Evolutionary conservation across 2,113 vertebrate species (phyloP), one percentile per base, ranked within the genome.

Genomic region (Poeciliopsis prolifica): DNA sequence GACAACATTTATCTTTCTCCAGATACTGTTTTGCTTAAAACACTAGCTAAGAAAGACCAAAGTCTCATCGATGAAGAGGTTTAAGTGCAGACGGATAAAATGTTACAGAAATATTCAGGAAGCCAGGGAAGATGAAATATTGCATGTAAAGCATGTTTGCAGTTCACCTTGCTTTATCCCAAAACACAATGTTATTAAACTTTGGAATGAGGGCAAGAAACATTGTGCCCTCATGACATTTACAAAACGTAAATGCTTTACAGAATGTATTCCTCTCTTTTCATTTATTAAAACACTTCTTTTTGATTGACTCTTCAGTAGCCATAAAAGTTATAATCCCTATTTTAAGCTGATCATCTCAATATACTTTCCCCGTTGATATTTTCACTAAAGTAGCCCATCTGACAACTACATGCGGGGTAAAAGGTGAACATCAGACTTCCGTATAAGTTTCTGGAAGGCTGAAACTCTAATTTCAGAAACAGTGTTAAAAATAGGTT

Each of bases 361-460:
- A 64, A 73, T 70, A 63, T 77, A 77, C 71, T 2, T 22, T 48
- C 44, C 85, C 65, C 61, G 28, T 77, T 44, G 28, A 17, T 61
- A 35, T 33, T 60, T 15, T 51, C 24, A 26, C 54, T 74, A 11
- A 65, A 69, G 6, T 28, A n/a, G 12, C 40, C 63, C 68, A n/a
- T 29, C 19, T 6, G 10, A 7, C 42, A 44, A 10, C 54, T 54
- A 65, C 30, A 48, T 48, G 17, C 5, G 44, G 44, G 4, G 17
- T 48, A 48, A 6, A 48, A 19, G 44, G 44, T 5, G 5, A 48
- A 48, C 44, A 63, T 10, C 40, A 4, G 5, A 84, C 64, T 78
- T 80, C 87, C 77, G 75, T 78, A 44, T 70, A 42, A 64, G 26
- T 66, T 78, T 62, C 67, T 3, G 28, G 6, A 1, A 42, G 11